These are phyloP conservation scores for Tachina lurida DNA, from an alignment of 2,888 invertebrate species.

Conservation along the genomic window DNA sequence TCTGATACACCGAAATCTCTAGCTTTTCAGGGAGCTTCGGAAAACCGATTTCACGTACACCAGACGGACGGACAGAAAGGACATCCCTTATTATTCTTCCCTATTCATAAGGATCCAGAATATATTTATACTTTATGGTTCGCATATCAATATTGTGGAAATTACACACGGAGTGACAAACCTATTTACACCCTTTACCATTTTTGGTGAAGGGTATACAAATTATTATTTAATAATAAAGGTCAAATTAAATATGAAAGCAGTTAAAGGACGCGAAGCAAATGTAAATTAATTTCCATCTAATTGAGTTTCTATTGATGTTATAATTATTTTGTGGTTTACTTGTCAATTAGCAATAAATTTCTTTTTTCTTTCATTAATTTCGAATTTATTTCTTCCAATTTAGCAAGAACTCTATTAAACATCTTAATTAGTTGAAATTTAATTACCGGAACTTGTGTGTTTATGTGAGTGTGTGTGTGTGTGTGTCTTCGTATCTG, in stretches of 20 bases:
- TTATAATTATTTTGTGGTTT: conserved; percentile 65
- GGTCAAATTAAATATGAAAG: not conserved
- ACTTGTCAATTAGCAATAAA: conserved; percentile 58
- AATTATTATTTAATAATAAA: too few relatives aligned
- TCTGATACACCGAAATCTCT: too few relatives aligned
- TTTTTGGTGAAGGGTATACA: too few relatives aligned
- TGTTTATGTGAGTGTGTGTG: not conserved
- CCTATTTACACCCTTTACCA: too few relatives aligned
- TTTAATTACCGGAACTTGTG: conserved; percentile 21
- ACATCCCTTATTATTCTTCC: too few relatives aligned
- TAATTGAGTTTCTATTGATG: conserved; percentile 61
- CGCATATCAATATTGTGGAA: too few relatives aligned
- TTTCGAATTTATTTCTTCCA: conserved; percentile 18
- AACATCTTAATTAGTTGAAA: conserved; percentile 59
- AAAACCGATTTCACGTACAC: too few relatives aligned
- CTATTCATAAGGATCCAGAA: too few relatives aligned
- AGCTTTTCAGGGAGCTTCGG: too few relatives aligned
- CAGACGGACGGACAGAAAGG: too few relatives aligned
- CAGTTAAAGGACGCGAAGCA: conserved; percentile 5
- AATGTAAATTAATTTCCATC: conserved; percentile 59
- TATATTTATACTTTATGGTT: too few relatives aligned
- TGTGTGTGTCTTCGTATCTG: not conserved
- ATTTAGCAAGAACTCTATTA: conserved; percentile 14
- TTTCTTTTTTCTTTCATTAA: conserved; percentile 21
- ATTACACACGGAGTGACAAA: too few relatives aligned